Evolutionary conservation across 2,888 invertebrate species (phyloP).

Genomic region (Heliconius sara): DNA sequence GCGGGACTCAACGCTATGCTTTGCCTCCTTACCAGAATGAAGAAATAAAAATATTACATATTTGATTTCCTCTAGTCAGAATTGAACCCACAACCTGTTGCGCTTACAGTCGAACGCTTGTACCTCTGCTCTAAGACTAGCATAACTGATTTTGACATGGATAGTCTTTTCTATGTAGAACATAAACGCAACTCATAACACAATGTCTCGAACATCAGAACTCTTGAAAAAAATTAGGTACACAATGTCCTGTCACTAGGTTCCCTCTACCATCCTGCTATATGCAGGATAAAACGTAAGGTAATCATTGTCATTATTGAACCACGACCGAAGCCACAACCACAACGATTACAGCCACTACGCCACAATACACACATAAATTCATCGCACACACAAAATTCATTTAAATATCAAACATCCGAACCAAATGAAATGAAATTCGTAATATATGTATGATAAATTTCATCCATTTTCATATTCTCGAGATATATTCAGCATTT

Average conservation of each 20-base stretch:
- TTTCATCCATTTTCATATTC: conserved; percentile 13
- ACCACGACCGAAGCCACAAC: background rate
- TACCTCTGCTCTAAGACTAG: no score
- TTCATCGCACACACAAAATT: background rate
- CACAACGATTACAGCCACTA: background rate
- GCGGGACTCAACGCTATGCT: background rate
- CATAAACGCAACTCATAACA: no score
- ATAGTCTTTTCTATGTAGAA: no score
- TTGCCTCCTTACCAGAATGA: background rate
- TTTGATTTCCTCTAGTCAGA: background rate
- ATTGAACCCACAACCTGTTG: no score
- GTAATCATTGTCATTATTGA: background rate
- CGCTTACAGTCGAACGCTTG: no score
- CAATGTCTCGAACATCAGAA: no score
- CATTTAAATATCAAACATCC: conserved; percentile 13
- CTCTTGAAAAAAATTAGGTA: no score
- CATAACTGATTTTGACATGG: no score
- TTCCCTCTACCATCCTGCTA: no score
- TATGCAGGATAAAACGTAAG: background rate
- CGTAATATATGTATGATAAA: background rate
- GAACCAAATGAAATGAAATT: background rate
- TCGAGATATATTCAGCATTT: conserved; percentile 10
- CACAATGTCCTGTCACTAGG: no score
- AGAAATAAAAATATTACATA: background rate
- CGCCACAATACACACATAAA: background rate